Conservation (phyloP, 2,888 invertebrate species). For the Plebejus argus region DNA sequence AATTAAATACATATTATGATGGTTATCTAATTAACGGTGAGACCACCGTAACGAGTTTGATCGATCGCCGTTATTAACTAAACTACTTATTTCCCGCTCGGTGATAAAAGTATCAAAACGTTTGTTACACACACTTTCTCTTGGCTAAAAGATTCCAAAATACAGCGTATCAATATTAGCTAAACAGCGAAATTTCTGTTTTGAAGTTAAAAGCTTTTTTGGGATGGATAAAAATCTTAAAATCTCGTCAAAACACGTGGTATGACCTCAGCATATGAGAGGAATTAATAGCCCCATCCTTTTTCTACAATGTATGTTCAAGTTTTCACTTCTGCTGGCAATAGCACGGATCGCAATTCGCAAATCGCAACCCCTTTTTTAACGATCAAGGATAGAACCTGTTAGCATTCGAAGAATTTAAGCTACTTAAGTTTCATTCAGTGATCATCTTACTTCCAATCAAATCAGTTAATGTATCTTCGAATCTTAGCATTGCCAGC, state of each 20-base stretch:
- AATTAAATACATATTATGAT: conserved; percentile 8
- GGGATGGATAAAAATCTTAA: no score
- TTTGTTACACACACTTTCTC: background rate
- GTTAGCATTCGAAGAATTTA: no score
- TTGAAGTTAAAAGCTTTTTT: no score
- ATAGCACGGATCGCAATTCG: no score
- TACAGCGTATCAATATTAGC: background rate
- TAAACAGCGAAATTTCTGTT: no score
- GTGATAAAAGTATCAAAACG: background rate
- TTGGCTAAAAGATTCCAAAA: background rate
- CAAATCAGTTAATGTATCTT: background rate
- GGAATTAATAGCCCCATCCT: no score
- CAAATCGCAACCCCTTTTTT: no score
- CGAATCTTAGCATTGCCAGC: background rate
- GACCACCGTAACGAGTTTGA: conserved; percentile 62
- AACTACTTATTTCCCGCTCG: conserved; percentile 46
- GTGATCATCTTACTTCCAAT: background rate
- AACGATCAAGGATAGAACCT: no score
- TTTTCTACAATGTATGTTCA: no score
- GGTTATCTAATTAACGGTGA: conserved; percentile 62
- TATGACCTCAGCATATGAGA: no score
- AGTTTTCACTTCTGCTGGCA: no score
- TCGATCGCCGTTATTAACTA: conserved; percentile 55
- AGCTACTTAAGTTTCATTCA: background rate
- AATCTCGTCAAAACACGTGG: no score